These are phyloP conservation scores for Oncorhynchus masou DNA, from an alignment of 2,113 vertebrate species.

Conservation along the genomic window DNA sequence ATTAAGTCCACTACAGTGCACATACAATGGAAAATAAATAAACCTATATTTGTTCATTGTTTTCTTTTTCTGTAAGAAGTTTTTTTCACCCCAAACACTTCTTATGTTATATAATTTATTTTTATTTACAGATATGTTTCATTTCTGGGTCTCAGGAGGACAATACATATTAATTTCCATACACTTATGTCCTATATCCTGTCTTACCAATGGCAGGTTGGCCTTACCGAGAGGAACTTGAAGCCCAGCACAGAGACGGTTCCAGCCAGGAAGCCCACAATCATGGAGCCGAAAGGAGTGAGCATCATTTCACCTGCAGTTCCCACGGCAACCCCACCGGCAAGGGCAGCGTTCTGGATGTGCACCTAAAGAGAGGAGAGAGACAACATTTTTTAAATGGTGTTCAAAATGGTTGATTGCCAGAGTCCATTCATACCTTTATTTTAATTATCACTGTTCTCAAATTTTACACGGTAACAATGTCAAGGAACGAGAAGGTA, in stretches of 20 bases:
- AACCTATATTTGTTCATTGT: too few species aligned
- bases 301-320: constrained; percentile 92
- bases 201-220: not conserved
- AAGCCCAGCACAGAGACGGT: constrained; percentile 83
- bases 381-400: not conserved
- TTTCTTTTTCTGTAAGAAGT: too few species aligned
- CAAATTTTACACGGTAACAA: not conserved
- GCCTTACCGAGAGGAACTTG: constrained; percentile 82
- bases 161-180: too few species aligned
- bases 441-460: not conserved
- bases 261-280: constrained; percentile 82
- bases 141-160: too few species aligned
- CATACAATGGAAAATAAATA: too few species aligned
- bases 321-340: constrained; percentile 80
- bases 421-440: not conserved
- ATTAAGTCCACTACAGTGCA: too few species aligned
- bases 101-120: too few species aligned
- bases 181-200: not conserved
- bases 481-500: too few species aligned
- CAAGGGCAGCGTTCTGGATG: constrained; percentile 88
- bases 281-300: constrained; percentile 87
- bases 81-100: too few species aligned
- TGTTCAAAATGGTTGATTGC: too few species aligned
- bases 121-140: too few species aligned
- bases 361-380: constrained; percentile 77